Base-by-base conservation (phyloP, 2,113 vertebrate genomes). In the Catharus fuscescens region DNA sequence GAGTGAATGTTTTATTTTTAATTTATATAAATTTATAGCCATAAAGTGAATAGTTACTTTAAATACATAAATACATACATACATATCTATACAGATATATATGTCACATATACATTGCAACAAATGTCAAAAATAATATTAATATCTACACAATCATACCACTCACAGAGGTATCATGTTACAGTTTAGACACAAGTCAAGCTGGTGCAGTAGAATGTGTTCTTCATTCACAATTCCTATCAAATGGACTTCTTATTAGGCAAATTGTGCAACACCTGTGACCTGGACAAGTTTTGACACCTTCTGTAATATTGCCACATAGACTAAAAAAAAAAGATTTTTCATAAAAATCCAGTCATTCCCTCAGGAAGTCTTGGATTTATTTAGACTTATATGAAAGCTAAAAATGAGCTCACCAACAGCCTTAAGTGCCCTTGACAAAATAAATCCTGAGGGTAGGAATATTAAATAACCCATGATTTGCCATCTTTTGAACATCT, bases 241-340 rank as follows among this genome's bases (percentile, higher is more conserved):
- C 40, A 97, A 95, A 89, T 74, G 13, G 36, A 91, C 47, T 44
- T 93, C 82, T 92, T 92, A 94, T 96, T 85, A 93, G 40, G 59
- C n/a, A 90, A 86, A 84, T 85, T 86, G 53, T 92, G 31, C 32
- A 95, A 76, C 72, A 94, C 64, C 79, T 96, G 69, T 90, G 89
- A 88, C 44, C 31, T 42, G 20, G 42, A 78, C 59, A 90, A 90
- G 87, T 52, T 65, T 73, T 2, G 0, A 48, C 50, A 84, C 29
- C 25, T 91, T 95, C 90, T 80, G 61, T 80, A 71, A 80, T 1
- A 16, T 56, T 89, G 40, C 48, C 18, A 56, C n/a, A 12, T 64
- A 80, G 78, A 53, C 40, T 2, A 57, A 69, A 76, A 57, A 45
- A 18, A 50, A 38, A 40, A 18, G 6, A 72, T 65, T 95, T 93